Conservation (phyloP, 2,888 invertebrate species). For the Pristionchus fissidentatus region DNA sequence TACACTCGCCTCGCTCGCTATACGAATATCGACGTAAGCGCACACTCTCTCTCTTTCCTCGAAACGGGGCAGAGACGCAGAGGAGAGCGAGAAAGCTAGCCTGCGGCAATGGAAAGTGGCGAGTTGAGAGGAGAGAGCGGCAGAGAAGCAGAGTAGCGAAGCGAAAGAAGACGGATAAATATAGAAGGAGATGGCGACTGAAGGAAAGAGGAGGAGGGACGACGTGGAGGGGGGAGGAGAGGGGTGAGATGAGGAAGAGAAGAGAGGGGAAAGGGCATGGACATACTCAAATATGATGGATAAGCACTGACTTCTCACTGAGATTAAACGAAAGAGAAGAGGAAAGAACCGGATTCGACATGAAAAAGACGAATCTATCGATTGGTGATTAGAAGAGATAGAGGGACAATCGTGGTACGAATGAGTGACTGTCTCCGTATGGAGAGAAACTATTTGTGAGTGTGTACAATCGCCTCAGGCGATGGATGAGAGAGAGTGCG, state of each 20-base stretch:
- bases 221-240: constrained; percentile 10
- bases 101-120: neutral
- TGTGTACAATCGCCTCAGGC: neutral
- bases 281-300: neutral
- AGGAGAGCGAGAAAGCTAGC: neutral
- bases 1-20: neutral
- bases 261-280: neutral
- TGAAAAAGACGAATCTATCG: neutral
- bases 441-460: constrained; percentile 1
- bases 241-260: neutral
- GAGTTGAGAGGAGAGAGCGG: neutral
- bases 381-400: constrained; percentile 7
- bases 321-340: neutral
- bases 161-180: constrained; percentile 6
- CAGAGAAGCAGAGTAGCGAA: constrained; percentile 30
- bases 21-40: constrained; percentile 35
- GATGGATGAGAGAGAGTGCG: neutral
- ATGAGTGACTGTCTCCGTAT: neutral
- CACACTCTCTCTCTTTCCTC: constrained; percentile 21
- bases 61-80: constrained; percentile 17
- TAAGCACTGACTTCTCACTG: neutral
- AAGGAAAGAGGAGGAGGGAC: constrained; percentile 8
- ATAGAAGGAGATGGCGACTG: constrained; percentile 32
- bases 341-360: neutral
- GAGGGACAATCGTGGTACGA: neutral